phyloP scores from a whole-genome alignment of 2,113 vertebrate species.

The Dicaeum eximium region DNA sequence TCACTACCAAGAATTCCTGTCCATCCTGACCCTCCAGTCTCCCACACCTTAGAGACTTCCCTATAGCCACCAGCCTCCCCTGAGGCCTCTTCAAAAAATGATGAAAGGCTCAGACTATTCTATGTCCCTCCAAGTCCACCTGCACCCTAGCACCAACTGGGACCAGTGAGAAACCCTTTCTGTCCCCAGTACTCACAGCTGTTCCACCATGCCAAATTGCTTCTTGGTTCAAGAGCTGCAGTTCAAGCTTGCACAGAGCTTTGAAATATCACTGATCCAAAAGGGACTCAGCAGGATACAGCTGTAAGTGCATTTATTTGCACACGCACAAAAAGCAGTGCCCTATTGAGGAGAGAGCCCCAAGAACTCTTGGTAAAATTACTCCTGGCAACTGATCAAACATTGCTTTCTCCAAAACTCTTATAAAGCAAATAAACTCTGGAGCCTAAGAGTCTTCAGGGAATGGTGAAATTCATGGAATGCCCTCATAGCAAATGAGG shows the following conservation, averaged over 20 bases:
- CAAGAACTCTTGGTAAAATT: neutral
- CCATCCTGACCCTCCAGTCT: neutral
- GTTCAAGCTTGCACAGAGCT: neutral
- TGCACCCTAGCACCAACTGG: neutral
- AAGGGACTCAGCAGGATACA: neutral
- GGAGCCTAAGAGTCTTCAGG: slow-evolving; percentile 13
- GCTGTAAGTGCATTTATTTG: neutral
- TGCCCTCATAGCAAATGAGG: neutral
- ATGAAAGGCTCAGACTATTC: neutral
- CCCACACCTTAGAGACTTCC: neutral
- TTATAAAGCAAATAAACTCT: slow-evolving; percentile 27
- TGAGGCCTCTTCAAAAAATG: neutral
- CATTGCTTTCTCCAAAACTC: neutral
- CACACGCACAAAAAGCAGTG: neutral
- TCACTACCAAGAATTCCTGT: neutral
- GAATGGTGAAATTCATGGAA: slow-evolving; percentile 30
- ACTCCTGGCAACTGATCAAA: slow-evolving; percentile 25
- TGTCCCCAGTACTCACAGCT: neutral
- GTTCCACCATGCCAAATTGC: neutral
- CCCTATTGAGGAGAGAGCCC: neutral
- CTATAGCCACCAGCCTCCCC: neutral
- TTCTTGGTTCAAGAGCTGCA: neutral
- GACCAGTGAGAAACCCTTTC: neutral
- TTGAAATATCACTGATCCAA: neutral
- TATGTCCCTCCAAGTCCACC: neutral